Percentiles rank a stretch among this genome's conserved stretches.
phyloP scores from a whole-genome alignment of 2,888 invertebrate genomes.

The Parnassius mnemosyne region DNA sequence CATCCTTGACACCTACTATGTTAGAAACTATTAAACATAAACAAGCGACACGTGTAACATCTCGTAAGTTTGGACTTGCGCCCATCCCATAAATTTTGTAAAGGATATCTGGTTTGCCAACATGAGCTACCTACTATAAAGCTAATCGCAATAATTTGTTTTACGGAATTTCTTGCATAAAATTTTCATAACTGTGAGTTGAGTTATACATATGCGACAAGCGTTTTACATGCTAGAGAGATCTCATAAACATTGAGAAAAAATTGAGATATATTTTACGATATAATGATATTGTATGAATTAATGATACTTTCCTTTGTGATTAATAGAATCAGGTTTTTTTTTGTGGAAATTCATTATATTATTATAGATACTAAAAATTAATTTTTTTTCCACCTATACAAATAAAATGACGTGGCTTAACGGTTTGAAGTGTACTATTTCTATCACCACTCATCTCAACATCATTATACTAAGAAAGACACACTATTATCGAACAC shows the following conservation, averaged over 20 bases:
- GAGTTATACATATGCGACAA: conserved; percentile 3
- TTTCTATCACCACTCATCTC: no score
- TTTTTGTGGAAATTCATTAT: background rate
- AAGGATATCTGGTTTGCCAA: conserved; percentile 37
- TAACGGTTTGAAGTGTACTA: no score
- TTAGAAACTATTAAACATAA: conserved; percentile 15
- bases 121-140: conserved; percentile 37
- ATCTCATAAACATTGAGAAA: no score
- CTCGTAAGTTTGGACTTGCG: conserved; percentile 28
- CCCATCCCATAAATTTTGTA: conserved; percentile 40
- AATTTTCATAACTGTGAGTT: conserved; percentile 13
- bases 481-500: no score
- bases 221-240: conserved; percentile 6
- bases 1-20: background rate
- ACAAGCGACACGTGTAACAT: conserved; percentile 17
- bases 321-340: background rate
- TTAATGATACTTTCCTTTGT: background rate
- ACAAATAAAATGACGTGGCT: no score
- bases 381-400: no score
- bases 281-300: conserved; percentile 6
- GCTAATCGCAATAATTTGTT: conserved; percentile 29
- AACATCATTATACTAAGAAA: no score
- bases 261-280: no score
- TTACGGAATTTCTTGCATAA: background rate
- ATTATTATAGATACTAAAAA: background rate